Evolutionary conservation across 2,888 invertebrate species (phyloP).

Genomic region (Ichneumoninae sp.): DNA sequence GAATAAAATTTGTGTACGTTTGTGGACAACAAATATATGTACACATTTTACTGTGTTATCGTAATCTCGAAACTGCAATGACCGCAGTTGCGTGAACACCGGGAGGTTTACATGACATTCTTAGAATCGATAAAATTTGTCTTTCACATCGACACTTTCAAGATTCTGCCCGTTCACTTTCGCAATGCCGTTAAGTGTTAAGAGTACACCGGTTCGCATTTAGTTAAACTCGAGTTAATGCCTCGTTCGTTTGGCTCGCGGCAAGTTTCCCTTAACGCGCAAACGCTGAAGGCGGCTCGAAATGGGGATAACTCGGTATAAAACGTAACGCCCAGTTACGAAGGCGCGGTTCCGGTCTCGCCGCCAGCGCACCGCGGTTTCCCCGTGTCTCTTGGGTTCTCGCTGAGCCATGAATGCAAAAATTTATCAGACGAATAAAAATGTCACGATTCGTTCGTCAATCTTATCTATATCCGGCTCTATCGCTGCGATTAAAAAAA

Average conservation of each 20-base stretch:
- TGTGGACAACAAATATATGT: too few species aligned
- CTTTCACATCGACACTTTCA: slow-evolving; percentile 52
- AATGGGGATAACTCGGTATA: slow-evolving; percentile 40
- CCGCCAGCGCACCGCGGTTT: slow-evolving; percentile 13
- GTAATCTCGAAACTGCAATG: slow-evolving; percentile 14
- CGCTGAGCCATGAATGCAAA: not conserved
- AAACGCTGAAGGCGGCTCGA: slow-evolving; percentile 14
- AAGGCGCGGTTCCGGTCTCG: slow-evolving; percentile 52
- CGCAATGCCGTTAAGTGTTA: slow-evolving; percentile 44
- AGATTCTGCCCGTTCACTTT: slow-evolving; percentile 51
- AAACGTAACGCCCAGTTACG: slow-evolving; percentile 55
- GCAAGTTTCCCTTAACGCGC: slow-evolving; percentile 47
- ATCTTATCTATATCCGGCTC: not conserved
- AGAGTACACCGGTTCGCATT: slow-evolving; percentile 39
- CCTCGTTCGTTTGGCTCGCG: slow-evolving; percentile 31
- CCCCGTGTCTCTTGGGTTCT: not conserved
- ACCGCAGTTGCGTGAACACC: not conserved
- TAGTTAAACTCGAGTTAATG: slow-evolving; percentile 42
- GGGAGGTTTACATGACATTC: slow-evolving; percentile 40
- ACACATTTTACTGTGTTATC: not conserved
- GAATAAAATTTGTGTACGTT: too few species aligned
- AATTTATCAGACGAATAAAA: not conserved
- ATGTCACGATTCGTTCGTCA: not conserved
- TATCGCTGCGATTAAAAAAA: not conserved
- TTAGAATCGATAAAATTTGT: slow-evolving; percentile 58